A percentile compares a stretch with the other conserved stretches of the same genome.
Conservation (phyloP, 2,797 vertebrate species). For the Sorex maritimensis region DNA sequence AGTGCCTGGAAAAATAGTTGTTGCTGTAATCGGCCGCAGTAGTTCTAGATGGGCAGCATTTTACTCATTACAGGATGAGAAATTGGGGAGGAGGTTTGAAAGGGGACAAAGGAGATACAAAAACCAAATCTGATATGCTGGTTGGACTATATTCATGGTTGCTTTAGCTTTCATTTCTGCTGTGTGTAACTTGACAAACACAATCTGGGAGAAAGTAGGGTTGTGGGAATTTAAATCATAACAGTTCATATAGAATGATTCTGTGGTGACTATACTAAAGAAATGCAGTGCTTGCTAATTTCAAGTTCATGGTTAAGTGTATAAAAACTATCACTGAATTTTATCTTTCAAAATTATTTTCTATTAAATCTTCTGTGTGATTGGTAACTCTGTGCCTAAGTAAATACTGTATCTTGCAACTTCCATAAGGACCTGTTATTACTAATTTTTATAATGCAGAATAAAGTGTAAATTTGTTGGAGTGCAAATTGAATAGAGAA, state of each 20-base stretch:
- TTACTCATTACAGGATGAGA: conserved; percentile 3
- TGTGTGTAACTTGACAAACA: not conserved
- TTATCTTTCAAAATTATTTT: not conserved
- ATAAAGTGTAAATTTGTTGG: no score
- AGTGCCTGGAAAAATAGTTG: conserved; percentile 60
- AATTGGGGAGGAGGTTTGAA: not conserved
- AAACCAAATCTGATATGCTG: not conserved
- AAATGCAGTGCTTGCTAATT: not conserved
- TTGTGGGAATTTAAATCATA: not conserved
- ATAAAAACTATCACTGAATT: not conserved
- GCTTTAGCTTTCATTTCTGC: not conserved
- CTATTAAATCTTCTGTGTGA: not conserved
- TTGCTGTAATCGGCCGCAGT: conserved; percentile 13
- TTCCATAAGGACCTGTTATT: not conserved
- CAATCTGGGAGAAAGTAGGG: not conserved
- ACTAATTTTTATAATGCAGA: not conserved
- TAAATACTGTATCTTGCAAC: not conserved
- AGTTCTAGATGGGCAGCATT: conserved; percentile 1
- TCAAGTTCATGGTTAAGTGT: not conserved
- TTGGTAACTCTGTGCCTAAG: not conserved
- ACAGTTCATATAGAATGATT: not conserved
- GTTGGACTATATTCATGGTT: not conserved
- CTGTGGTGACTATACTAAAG: not conserved
- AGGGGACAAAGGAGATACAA: conserved; percentile 11
- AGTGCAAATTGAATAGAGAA: not conserved